These are phyloP conservation scores for Drosophila mayaguana DNA, from an alignment of 2,888 invertebrate species.

Conservation along the genomic window DNA sequence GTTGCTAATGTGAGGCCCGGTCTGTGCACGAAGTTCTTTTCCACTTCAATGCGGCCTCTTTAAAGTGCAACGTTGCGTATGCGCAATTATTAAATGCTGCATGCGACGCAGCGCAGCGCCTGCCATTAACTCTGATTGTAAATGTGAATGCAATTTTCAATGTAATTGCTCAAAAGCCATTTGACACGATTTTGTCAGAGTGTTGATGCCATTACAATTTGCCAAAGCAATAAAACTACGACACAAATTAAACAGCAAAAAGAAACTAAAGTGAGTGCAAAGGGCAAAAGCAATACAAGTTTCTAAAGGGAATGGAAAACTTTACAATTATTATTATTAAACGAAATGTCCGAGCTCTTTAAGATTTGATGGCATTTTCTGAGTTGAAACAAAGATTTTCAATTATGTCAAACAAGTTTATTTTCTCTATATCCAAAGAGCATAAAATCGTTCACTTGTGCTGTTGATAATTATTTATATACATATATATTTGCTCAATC, in stretches of 20 bases:
- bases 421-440: neutral
- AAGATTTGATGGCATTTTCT: neutral
- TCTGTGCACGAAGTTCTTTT: slow-evolving; percentile 45
- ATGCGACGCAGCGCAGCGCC: slow-evolving; percentile 49
- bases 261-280: slow-evolving; percentile 1
- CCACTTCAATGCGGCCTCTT: slow-evolving; percentile 62
- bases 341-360: neutral
- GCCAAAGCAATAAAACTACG: slow-evolving; percentile 30
- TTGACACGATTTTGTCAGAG: slow-evolving; percentile 43
- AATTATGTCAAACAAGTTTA: neutral
- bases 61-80: slow-evolving; percentile 72
- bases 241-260: slow-evolving; percentile 2
- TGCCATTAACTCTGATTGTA: slow-evolving; percentile 42
- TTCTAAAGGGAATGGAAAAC: neutral
- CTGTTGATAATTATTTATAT: neutral
- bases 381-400: neutral
- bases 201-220: slow-evolving; percentile 45
- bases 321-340: slow-evolving; percentile 7
- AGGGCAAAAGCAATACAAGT: neutral
- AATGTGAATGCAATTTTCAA: slow-evolving; percentile 45
- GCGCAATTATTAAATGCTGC: slow-evolving; percentile 78
- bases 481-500: neutral
- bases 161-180: slow-evolving; percentile 59
- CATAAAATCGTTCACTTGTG: neutral
- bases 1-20: slow-evolving; percentile 38